Evolutionary conservation across 2,113 vertebrate species (phyloP).

Genomic region (Rattus norvegicus): GRCr8 NC_086022.1:73613501-73614000

Average conservation of each 20-base stretch:
- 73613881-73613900: too few relatives aligned
- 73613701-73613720: background rate
- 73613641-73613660: background rate
- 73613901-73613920: too few relatives aligned
- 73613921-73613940: too few relatives aligned
- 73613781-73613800: background rate
- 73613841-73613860: background rate
- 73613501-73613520: background rate
- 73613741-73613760: background rate
- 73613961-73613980: too few relatives aligned
- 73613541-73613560: too few relatives aligned
- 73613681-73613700: background rate
- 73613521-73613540: too few relatives aligned
- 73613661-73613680: background rate
- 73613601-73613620: background rate
- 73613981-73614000: too few relatives aligned
- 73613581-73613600: too few relatives aligned
- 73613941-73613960: too few relatives aligned
- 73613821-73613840: background rate
- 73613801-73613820: background rate
- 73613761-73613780: background rate
- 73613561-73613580: too few relatives aligned
- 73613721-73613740: background rate
- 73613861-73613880: too few relatives aligned
- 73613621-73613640: background rate